A percentile compares a stretch with the other conserved stretches of the same genome.
Evolutionary conservation across 2,113 vertebrate species (phyloP).

Genomic region (Elephantulus edwardii): DNA sequence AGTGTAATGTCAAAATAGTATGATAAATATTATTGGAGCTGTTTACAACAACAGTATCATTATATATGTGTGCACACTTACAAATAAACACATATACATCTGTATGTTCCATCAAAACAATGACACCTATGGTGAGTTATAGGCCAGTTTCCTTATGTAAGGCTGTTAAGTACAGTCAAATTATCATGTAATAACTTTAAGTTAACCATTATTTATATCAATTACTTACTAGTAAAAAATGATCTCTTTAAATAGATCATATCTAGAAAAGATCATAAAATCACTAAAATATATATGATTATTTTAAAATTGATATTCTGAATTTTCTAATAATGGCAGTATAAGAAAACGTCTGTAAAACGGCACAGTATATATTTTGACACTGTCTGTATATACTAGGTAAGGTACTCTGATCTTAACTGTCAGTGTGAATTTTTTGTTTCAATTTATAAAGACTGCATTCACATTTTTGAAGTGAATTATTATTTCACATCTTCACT

Average conservation of each 20-base stretch:
- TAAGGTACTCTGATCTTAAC: conserved; percentile 61
- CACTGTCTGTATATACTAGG: neutral
- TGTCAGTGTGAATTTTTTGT: conserved; percentile 53
- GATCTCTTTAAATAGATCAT: no score
- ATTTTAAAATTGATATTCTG: conserved; percentile 34
- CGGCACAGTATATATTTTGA: conserved; percentile 52
- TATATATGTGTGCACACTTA: neutral
- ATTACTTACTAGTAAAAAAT: no score
- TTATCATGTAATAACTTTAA: neutral
- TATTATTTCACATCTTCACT: conserved; percentile 77
- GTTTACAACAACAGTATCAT: neutral
- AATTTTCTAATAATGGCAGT: conserved; percentile 20
- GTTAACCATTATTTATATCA: neutral
- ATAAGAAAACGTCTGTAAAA: neutral
- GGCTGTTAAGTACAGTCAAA: no score
- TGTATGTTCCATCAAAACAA: neutral
- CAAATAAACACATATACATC: neutral
- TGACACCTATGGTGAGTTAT: neutral
- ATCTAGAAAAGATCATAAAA: neutral
- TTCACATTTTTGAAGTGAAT: conserved; percentile 75
- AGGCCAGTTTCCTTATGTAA: neutral
- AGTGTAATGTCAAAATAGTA: neutral
- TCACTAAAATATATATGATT: neutral
- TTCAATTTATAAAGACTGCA: conserved; percentile 71
- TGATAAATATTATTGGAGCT: neutral